Conservation (phyloP, 2,888 invertebrate genomes). For the Apamea epomidion region DNA sequence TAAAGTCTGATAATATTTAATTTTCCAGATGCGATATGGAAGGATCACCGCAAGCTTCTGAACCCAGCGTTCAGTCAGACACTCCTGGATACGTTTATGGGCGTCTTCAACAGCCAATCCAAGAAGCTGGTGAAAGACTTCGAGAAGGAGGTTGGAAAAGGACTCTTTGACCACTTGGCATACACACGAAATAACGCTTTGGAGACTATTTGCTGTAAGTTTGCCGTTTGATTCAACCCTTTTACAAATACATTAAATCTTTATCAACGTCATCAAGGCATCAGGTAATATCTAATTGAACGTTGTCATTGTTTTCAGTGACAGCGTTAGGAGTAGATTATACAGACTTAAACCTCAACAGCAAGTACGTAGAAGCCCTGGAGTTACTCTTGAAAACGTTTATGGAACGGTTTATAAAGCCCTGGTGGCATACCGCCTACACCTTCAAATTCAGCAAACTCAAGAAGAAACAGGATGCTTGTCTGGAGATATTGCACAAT, state of each 20-base stretch:
- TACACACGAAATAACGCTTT: conserved; percentile 78
- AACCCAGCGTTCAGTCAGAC: conserved; percentile 79
- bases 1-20: neutral
- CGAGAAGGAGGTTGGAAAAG: conserved; percentile 70
- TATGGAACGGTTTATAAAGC: conserved; percentile 78
- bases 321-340: conserved; percentile 82
- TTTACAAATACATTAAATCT: neutral
- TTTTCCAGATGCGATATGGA: conserved; percentile 77
- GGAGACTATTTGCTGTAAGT: conserved; percentile 83
- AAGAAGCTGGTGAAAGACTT: conserved; percentile 73
- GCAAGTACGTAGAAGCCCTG: conserved; percentile 78
- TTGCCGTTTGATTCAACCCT: neutral
- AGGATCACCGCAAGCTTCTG: conserved; percentile 76
- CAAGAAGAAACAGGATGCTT: conserved; percentile 78
- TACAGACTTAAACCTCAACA: conserved; percentile 76
- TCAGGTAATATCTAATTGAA: neutral
- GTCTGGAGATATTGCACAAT: conserved; percentile 77
- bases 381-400: conserved; percentile 77
- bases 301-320: conserved; percentile 68
- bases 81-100: conserved; percentile 75
- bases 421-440: conserved; percentile 76
- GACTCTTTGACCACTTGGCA: conserved; percentile 79
- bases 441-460: conserved; percentile 76
- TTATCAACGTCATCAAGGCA: neutral
- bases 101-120: conserved; percentile 77